Evolutionary conservation across 2,797 vertebrate species (phyloP), one percentile per base, ranked within the genome.

Genomic region (Enteromius viviparus): DNA sequence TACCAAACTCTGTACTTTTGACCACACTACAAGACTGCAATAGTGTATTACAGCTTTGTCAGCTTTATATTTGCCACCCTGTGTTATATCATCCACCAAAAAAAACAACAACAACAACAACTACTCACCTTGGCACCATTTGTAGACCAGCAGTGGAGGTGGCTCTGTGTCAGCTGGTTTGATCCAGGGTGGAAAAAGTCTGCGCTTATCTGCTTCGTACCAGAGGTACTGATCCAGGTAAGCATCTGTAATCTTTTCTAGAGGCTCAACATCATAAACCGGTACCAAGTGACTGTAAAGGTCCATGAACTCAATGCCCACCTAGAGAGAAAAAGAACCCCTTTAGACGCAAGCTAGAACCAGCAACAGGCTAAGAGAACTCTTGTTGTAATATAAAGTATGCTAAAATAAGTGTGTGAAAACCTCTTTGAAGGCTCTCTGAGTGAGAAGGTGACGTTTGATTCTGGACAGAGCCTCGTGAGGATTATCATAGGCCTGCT

Each of bases 261-360:
- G 88, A 1, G 98, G 98, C 82, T 99, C 98, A 49, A 99, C 98
- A 2, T 99, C 98, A 40, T 99, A 99, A 62, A 99, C 98, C 0
- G 98, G 98, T 66, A 99, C 98, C 78, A 99, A 89, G 83, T 99
- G 98, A 91, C 98, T 99, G 92, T 99, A 99, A 85, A 99, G 93
- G 92, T 99, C 98, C 98, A 99, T 99, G 91, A 99, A 99, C 91
- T 99, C 98, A 32, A 99, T 99, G 75, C 98, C 98, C 75, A 99
- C 98, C 98, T 99, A 81, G 0, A 87, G 12, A 49, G 45, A 87
- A 74, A 87, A 26, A 29, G 15, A 55, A 66, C 69, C 76, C 76
- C 58, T 19, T 64, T 12, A 82, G 21, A 83, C 8, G 17, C 11
- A 75, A 42, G 11, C 14, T 47, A 45, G 78, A 4, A 77, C 58